Evolutionary conservation across 2,797 vertebrate species (phyloP), one percentile per base, ranked within the genome.

Genomic region (Acipenser ruthenus): DNA sequence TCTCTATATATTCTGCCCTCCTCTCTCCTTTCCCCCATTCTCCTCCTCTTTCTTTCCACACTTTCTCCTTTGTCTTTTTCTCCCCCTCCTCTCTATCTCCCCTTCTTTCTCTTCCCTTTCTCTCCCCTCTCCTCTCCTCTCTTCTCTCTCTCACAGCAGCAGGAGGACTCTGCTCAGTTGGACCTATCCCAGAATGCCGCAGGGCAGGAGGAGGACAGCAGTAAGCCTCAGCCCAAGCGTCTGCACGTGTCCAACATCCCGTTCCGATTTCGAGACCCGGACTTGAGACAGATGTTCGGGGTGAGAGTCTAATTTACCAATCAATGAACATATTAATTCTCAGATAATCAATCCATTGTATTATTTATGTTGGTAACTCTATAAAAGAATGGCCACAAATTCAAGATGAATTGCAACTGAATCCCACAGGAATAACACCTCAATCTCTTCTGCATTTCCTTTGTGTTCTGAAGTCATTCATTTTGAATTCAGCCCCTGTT

Each of bases 211-310:
- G 87, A 6, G 6, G 53, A 82, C 49, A 81, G 84, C 55, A 84
- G 83, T 52, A 91, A 92, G 65, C 80, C 88, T 66, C 90, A 92
- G 67, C 90, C 90, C 0, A 93, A 93, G 75, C 86, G 91, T 62
- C 88, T 93, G 50, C 91, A 93, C 0, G 90, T 93, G 67, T 93
- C 91, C 60, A 93, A 93, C 80, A 93, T 93, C 80, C 91, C 91
- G 0, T 93, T 93, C 88, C 88, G 91, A 71, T 93, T 93, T 81
- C 81, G 91, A 47, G 91, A 93, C 73, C 91, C 91, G 0, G 91
- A 93, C 78, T 87, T 93, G 52, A 87, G 91, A n/a, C 91, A 93
- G 81, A 93, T 93, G 91, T 93, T 93, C 72, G 90, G 91, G 85
- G 91, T 92, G 83, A 64, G 79, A 69, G 8, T 12, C 51, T 53